These are phyloP conservation scores for Enteromius radiatus DNA, from an alignment of 2,797 vertebrate genomes.

Conservation along the genomic window DNA sequence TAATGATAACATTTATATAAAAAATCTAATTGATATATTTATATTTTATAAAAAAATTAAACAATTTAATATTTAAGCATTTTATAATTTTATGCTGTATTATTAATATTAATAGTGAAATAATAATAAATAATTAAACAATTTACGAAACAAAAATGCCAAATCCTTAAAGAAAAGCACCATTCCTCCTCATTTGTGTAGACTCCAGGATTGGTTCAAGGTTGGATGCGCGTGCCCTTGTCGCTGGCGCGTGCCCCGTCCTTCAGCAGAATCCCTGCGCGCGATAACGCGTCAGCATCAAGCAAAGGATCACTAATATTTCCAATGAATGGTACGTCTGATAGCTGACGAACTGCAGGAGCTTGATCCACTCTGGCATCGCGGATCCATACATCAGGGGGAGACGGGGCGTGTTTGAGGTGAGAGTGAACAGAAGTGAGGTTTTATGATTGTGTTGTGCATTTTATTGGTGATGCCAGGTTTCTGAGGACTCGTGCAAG, in stretches of 20 bases:
- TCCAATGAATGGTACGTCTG: constrained; percentile 57
- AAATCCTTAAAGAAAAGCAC: not conserved
- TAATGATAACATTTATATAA: not conserved
- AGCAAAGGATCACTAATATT: constrained; percentile 46
- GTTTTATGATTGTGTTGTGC: constrained; percentile 30
- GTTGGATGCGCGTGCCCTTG: constrained; percentile 53
- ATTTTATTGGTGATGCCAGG: constrained; percentile 37
- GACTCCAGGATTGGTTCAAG: constrained; percentile 41
- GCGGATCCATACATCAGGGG: constrained; percentile 22
- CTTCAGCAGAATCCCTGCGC: constrained; percentile 48
- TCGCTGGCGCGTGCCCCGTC: constrained; percentile 45
- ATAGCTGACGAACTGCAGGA: constrained; percentile 54
- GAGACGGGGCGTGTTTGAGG: constrained; percentile 51
- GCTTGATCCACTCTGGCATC: constrained; percentile 40
- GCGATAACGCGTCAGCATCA: constrained; percentile 44
- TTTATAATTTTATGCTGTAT: not conserved
- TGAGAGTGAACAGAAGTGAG: constrained; percentile 16
- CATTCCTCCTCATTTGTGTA: not conserved
- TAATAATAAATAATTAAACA: not conserved
- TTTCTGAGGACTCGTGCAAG: constrained; percentile 41
- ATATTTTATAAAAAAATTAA: not conserved
- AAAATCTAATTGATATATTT: too few species aligned
- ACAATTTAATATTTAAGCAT: not conserved
- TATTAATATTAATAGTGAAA: not conserved
- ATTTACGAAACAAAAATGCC: not conserved